A percentile compares a stretch with the other conserved stretches of the same genome.
These are phyloP conservation scores for Ceriagrion tenellum DNA, from an alignment of 2,888 invertebrate species.

Conservation along the genomic window DNA sequence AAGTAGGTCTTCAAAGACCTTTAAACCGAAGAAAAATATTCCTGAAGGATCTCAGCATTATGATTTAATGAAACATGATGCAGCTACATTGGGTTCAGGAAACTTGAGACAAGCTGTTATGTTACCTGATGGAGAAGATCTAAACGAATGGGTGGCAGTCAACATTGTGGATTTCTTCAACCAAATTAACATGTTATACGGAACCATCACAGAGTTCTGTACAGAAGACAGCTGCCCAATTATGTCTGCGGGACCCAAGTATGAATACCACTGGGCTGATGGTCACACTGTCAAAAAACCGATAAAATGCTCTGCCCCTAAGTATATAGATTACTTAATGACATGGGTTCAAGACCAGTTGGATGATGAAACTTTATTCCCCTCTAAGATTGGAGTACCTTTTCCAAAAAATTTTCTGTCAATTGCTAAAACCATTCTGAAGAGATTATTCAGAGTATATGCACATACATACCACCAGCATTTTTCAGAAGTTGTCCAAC, in stretches of 20 bases:
- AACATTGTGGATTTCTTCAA: conserved; percentile 99
- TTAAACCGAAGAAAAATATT: conserved; percentile 99
- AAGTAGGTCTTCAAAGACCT: conserved; percentile 96
- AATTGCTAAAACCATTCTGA: conserved; percentile 98
- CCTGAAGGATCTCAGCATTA: conserved; percentile 99
- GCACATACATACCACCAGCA: conserved; percentile 99
- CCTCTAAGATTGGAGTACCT: conserved; percentile 98
- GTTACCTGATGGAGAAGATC: conserved; percentile 98
- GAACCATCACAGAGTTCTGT: conserved; percentile 99
- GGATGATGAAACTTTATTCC: conserved; percentile 98
- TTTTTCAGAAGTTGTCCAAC: conserved; percentile 97
- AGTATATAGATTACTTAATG: conserved; percentile 99
- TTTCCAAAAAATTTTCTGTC: conserved; percentile 98
- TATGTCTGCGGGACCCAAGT: conserved; percentile 99
- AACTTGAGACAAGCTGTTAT: conserved; percentile 97
- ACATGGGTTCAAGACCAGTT: conserved; percentile 99
- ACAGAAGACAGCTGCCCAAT: conserved; percentile 98
- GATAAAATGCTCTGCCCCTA: conserved; percentile 98
- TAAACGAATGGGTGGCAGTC: conserved; percentile 99
- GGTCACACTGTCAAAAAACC: conserved; percentile 99
- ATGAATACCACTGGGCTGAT: conserved; percentile 99
- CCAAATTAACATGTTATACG: conserved; percentile 99
- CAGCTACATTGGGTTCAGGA: conserved; percentile 98
- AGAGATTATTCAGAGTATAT: conserved; percentile 98
- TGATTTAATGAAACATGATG: conserved; percentile 99